Conservation (phyloP, 2,888 invertebrate species). For the Diarsia mendica region DNA sequence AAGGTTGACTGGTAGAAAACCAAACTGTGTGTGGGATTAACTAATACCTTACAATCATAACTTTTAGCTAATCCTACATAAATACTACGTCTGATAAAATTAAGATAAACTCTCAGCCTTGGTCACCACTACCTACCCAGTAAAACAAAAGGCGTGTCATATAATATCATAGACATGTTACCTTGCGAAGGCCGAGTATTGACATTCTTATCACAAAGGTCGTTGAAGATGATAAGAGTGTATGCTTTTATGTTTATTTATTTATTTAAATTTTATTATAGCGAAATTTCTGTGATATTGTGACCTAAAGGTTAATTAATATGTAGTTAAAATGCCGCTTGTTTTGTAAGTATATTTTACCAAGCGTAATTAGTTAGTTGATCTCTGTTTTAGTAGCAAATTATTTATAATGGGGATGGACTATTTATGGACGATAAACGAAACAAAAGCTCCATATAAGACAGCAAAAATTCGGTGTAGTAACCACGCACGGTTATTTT, state of each 20-base stretch:
- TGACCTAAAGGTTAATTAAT: too few species aligned
- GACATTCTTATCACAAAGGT: constrained; percentile 46
- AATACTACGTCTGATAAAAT: background rate
- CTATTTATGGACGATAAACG: too few species aligned
- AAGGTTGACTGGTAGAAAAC: background rate
- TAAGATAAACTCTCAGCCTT: background rate
- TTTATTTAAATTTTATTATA: too few species aligned
- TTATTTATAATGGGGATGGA: too few species aligned
- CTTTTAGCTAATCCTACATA: constrained; percentile 1
- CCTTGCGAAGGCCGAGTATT: constrained; percentile 41
- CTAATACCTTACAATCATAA: background rate
- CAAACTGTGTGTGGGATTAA: too few species aligned
- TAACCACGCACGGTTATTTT: too few species aligned
- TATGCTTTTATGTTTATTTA: background rate
- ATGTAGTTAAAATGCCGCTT: background rate
- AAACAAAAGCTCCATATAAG: too few species aligned
- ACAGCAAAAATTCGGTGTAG: too few species aligned
- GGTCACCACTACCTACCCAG: background rate
- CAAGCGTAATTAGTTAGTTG: background rate
- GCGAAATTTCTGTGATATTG: too few species aligned
- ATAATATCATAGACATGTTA: constrained; percentile 3
- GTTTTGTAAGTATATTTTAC: background rate
- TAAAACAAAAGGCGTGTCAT: background rate
- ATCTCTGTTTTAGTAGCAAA: too few species aligned
- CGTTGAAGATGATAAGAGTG: constrained; percentile 24